phyloP scores from a whole-genome alignment of 64 coral and sea anemone genomes.

The Exaiptasia diaphana region DNA sequence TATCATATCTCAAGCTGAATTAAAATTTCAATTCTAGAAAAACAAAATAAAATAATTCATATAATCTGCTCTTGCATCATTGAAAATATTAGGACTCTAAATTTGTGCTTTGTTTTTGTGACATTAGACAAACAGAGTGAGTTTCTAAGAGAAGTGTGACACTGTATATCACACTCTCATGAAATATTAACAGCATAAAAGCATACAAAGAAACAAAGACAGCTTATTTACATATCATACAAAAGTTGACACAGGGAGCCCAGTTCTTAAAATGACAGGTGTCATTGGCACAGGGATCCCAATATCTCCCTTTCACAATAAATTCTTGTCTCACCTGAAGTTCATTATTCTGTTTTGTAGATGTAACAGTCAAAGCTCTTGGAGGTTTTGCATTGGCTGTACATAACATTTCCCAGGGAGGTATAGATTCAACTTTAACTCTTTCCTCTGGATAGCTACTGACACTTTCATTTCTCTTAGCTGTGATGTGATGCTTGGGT shows the following conservation, averaged over 20 bases:
- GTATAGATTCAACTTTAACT: not conserved
- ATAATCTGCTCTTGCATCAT: too few relatives aligned
- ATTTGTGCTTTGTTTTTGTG: too few relatives aligned
- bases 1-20: too few relatives aligned
- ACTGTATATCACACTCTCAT: too few relatives aligned
- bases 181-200: not conserved
- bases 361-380: slow-evolving; percentile 78
- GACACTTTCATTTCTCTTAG: slow-evolving; percentile 10
- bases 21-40: too few relatives aligned
- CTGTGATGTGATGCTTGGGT: not conserved
- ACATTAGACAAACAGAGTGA: too few relatives aligned
- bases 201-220: too few relatives aligned
- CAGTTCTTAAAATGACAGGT: too few relatives aligned
- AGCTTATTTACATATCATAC: slow-evolving; percentile 8
- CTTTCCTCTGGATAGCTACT: slow-evolving; percentile 72
- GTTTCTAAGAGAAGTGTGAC: slow-evolving; percentile 16
- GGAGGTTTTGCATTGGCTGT: slow-evolving; percentile 74
- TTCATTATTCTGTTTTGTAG: slow-evolving; percentile 63
- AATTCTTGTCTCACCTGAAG: slow-evolving; percentile 65
- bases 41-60: too few relatives aligned
- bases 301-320: too few relatives aligned
- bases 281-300: too few relatives aligned
- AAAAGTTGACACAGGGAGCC: not conserved
- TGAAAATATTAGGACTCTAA: too few relatives aligned
- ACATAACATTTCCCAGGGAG: slow-evolving; percentile 81